Base-by-base conservation (phyloP, 2,797 vertebrate genomes). In the Characodon lateralis region DNA sequence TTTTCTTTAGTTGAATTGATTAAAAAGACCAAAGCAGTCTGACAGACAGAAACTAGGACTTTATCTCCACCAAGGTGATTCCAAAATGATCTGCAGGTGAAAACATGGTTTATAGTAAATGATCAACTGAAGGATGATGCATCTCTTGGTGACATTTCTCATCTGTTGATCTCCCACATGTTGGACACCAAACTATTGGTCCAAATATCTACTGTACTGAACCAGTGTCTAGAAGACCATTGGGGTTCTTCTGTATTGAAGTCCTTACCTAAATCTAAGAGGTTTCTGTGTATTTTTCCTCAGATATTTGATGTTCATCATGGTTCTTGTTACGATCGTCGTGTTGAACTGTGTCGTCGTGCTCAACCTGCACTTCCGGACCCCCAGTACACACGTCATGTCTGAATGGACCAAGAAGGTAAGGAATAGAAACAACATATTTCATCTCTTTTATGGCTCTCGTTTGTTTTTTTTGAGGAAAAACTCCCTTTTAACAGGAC, bases 301-400 rank as follows among this genome's bases (percentile, higher is more conserved):
- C 92, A 99, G 98, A 92, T 99, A 98, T 73, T 93, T 99, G 88
- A 97, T 98, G 92, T 99, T 99, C 65, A 97, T 97, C 91, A 99
- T 99, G 98, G 95, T 98, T 61, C 87, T 99, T 89, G 98, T 99
- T 83, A 96, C 98, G 0, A 93, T 97, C 0, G 97, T 98, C 51
- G 97, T 99, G 78, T 87, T 98, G 77, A 97, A 97, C 90, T 97
- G 96, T 0, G 96, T 98, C 0, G 93, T 99, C 41, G 97, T 98
- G 68, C 96, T 99, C 79, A 99, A 99, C 88, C 95, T 98, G 87
- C 98, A 99, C 92, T 99, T 98, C 90, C 96, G 98, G 65, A 97
- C 97, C 0, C 98, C 98, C 66, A 99, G 97, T 92, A 99, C 98
- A 1, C 98, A 99, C 0, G 76, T 98, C 88, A 97, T 99, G 94